Evolutionary conservation across 2,113 vertebrate genomes (phyloP), one percentile per base, ranked within the genome.

Genomic region (Zootoca vivipara): DNA sequence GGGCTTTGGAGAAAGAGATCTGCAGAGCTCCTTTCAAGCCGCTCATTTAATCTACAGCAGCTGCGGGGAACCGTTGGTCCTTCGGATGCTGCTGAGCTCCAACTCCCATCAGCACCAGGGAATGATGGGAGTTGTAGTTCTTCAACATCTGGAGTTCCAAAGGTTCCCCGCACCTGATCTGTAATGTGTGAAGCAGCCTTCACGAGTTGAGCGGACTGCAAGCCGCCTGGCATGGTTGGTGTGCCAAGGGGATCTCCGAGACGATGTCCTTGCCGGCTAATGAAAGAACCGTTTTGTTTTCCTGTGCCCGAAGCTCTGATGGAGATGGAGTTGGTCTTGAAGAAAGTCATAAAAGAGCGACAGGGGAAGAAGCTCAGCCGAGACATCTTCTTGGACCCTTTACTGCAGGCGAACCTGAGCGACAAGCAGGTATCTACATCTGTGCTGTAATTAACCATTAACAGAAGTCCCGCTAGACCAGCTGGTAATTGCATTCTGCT

Each of bases 311-410:
- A 96, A 99, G 99, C 98, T 72, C 95, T 99, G 89, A 91, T 93
- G 67, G 98, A 99, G 88, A 97, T 99, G 97, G 98, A 99, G 96
- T 95, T 96, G 4, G 92, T 97, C 92, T 96, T 99, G 93, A 97
- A 97, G 96, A 98, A 97, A 85, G 96, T 98, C 90, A 97, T 95
- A 65, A 98, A 97, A 91, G 98, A 99, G 77, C 97, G 97, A 65
- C 98, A 97, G 95, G 96, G 96, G 89, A 97, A 93, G 89, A 97
- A 91, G 65, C 95, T 95, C 90, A 96, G 90, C 88, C 96, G 96
- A 65, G 92, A 93, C 0, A 93, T 97, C 87, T 99, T 99, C 92
- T 95, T 99, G 88, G 99, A 99, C 93, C 93, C 96, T 64, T 96
- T 99, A 93, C 95, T 98, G 75, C 97, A 98, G 91, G 98, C 98